A percentile compares a stretch with the other conserved stretches of the same genome.
phyloP scores from a whole-genome alignment of 2,113 vertebrate species.

The Nyctibius bracteatus region DNA sequence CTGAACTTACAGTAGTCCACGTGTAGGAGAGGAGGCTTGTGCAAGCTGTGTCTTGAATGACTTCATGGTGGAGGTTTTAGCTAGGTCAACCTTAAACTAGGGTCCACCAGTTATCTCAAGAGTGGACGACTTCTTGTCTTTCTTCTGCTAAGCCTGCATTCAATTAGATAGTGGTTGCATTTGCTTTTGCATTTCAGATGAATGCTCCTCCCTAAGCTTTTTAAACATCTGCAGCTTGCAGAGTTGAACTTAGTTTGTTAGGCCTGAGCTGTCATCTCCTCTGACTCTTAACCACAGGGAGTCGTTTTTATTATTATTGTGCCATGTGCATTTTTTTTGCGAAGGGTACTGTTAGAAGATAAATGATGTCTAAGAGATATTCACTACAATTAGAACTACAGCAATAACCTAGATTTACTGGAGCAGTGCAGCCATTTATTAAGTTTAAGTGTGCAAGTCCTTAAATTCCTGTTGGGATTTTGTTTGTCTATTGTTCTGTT shows the following conservation, averaged over 20 bases:
- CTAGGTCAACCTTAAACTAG: neutral
- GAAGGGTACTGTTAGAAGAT: neutral
- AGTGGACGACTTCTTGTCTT: too few species aligned
- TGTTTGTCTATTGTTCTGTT: neutral
- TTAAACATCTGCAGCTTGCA: neutral
- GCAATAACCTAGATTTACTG: neutral
- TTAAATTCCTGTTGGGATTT: neutral
- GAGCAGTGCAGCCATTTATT: neutral
- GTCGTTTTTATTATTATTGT: neutral
- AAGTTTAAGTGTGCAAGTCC: neutral
- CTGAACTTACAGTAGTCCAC: accelerated
- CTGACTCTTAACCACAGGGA: neutral
- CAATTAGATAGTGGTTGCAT: neutral
- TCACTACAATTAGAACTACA: neutral
- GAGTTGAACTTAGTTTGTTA: neutral
- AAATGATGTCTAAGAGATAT: neutral
- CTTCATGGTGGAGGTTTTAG: neutral
- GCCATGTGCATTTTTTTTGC: accelerated
- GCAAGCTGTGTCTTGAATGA: neutral
- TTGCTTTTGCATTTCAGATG: neutral
- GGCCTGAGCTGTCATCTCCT: neutral
- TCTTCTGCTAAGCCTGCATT: neutral
- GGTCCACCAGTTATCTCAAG: accelerated
- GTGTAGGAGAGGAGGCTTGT: too few species aligned
- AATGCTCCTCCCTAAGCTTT: neutral